phyloP scores from a whole-genome alignment of 2,113 vertebrate genomes.

The Grammomys dolichurus region DNA sequence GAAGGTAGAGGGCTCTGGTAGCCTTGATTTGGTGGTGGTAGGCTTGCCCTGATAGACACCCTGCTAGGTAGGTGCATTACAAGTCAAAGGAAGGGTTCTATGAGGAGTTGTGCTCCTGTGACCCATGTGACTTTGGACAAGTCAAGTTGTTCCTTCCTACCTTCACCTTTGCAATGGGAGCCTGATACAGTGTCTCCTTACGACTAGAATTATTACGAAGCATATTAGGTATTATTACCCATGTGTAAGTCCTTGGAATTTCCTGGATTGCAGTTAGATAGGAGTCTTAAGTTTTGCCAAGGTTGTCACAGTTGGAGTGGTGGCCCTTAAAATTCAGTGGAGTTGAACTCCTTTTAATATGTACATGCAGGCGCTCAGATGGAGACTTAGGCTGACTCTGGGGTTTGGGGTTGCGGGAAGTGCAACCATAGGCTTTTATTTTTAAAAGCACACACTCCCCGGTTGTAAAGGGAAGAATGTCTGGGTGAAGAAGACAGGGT shows the following conservation, averaged over 20 bases:
- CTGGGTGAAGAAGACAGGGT: constrained; percentile 24
- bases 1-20: background rate
- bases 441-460: constrained; percentile 53
- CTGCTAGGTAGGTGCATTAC: background rate
- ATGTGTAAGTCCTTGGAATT: background rate
- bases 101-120: background rate
- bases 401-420: constrained; percentile 1
- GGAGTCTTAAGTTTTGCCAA: background rate
- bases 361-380: background rate
- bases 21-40: background rate
- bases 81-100: background rate
- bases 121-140: background rate
- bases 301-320: constrained; percentile 32
- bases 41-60: background rate
- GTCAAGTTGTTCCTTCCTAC: background rate
- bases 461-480: constrained; percentile 57
- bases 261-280: background rate
- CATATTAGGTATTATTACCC: background rate
- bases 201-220: background rate
- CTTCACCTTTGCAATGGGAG: background rate
- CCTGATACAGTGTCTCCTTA: background rate
- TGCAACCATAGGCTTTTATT: constrained; percentile 25
- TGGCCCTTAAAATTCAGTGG: constrained; percentile 46
- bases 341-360: constrained; percentile 46
- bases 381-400: background rate